These are phyloP conservation scores for Gambelia wislizenii DNA, from an alignment of 2,797 vertebrate genomes.

Conservation along the genomic window DNA sequence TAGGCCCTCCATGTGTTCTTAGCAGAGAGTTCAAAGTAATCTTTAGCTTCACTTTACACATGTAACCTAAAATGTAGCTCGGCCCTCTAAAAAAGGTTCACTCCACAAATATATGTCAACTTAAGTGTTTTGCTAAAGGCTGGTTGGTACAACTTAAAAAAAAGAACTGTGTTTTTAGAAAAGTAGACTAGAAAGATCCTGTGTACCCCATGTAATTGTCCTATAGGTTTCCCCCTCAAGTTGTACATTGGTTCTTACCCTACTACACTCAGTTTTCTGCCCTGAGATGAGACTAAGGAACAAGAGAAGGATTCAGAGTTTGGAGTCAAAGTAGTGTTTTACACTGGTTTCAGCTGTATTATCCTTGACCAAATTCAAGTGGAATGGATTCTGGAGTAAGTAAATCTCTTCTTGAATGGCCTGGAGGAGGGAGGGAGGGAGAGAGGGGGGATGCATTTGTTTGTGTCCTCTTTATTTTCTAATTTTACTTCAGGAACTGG, in stretches of 20 bases:
- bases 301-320: slow-evolving; percentile 18
- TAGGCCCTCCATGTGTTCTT: too few species aligned
- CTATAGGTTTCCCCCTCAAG: slow-evolving; percentile 7
- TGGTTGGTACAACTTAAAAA: neutral
- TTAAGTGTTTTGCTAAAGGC: neutral
- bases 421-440: neutral
- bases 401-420: slow-evolving; percentile 60
- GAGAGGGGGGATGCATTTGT: slow-evolving; percentile 24
- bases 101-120: neutral
- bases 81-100: neutral
- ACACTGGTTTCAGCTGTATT: slow-evolving; percentile 36
- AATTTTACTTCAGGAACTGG: slow-evolving; percentile 74
- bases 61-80: too few species aligned
- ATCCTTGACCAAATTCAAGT: slow-evolving; percentile 47
- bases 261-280: neutral
- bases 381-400: slow-evolving; percentile 36
- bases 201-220: neutral
- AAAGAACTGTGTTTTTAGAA: neutral
- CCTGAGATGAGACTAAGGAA: neutral
- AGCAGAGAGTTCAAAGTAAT: too few species aligned
- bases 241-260: neutral
- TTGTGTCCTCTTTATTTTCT: slow-evolving; percentile 66
- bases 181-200: neutral
- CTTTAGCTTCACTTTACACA: too few species aligned
- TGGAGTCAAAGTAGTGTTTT: slow-evolving; percentile 18